Evolutionary conservation across 2,797 vertebrate genomes (phyloP).

Genomic region (Chaenodraco wilsoni): DNA sequence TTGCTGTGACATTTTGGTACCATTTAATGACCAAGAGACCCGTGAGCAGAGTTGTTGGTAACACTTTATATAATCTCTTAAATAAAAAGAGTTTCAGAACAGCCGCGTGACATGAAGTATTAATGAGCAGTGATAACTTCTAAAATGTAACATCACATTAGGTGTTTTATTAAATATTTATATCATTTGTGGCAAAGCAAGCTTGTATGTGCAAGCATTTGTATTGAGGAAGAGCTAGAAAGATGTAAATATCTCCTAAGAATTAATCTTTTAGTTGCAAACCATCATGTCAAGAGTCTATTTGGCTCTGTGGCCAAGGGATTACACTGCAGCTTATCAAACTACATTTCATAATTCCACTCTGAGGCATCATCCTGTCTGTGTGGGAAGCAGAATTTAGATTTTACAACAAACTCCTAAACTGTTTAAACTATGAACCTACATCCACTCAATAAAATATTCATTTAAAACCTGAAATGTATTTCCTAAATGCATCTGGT

Average conservation of each 20-base stretch:
- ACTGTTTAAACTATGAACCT: conserved; percentile 1
- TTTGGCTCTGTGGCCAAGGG: conserved; percentile 58
- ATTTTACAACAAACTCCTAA: background rate
- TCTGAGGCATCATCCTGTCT: conserved; percentile 29
- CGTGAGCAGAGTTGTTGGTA: background rate
- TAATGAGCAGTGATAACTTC: conserved; percentile 41
- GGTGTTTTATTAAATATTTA: conserved; percentile 66
- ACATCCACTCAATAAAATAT: background rate
- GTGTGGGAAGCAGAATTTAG: conserved; percentile 14
- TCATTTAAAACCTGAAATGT: background rate
- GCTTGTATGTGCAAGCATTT: conserved; percentile 21
- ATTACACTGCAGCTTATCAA: conserved; percentile 74
- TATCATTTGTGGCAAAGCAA: conserved; percentile 28
- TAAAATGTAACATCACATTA: conserved; percentile 41
- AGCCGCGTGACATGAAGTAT: conserved; percentile 15
- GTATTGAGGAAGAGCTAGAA: conserved; percentile 26
- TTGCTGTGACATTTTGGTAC: conserved; percentile 66
- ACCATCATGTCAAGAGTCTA: conserved; percentile 61
- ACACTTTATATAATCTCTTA: conserved; percentile 37
- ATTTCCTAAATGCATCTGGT: background rate
- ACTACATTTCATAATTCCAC: conserved; percentile 62
- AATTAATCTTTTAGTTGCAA: conserved; percentile 66
- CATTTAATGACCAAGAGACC: conserved; percentile 59
- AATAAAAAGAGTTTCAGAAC: conserved; percentile 50
- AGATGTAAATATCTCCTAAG: conserved; percentile 44